Evolutionary conservation across 2,113 vertebrate species (phyloP).

Genomic region (Hystrix brachyura): DNA sequence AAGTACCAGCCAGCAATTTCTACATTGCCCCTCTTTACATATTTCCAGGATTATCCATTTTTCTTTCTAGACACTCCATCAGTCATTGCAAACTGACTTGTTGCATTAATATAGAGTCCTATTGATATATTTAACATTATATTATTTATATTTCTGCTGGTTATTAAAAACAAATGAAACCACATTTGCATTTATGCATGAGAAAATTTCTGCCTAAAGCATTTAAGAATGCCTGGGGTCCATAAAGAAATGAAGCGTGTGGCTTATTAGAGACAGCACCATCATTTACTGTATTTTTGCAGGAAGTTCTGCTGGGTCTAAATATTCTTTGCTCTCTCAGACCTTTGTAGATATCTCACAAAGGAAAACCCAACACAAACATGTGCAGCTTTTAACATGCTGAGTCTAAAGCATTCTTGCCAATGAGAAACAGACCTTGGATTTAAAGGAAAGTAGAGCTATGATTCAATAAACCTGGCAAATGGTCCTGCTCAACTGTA

Average conservation of each 20-base stretch:
- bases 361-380: conserved; percentile 45
- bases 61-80: background rate
- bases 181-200: background rate
- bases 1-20: background rate
- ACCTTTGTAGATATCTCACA: conserved; percentile 24
- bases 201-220: background rate
- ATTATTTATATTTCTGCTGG: background rate
- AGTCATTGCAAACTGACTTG: background rate
- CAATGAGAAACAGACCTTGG: background rate
- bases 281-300: conserved; percentile 16
- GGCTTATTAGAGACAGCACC: background rate
- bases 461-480: background rate
- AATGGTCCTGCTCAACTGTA: background rate
- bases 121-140: background rate
- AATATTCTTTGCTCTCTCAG: conserved; percentile 44
- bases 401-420: conserved; percentile 24
- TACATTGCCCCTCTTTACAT: background rate
- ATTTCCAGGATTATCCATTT: background rate
- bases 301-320: conserved; percentile 51
- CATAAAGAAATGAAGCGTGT: background rate
- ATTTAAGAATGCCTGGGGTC: background rate
- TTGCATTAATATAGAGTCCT: background rate
- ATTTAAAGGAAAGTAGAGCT: conserved; percentile 41
- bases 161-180: conserved; percentile 25
- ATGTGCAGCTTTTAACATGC: conserved; percentile 27